A percentile compares a stretch with the other conserved stretches of the same genome.
These are phyloP conservation scores for Pangasius krempfi DNA, from an alignment of 2,797 vertebrate genomes.

Conservation along the genomic window DNA sequence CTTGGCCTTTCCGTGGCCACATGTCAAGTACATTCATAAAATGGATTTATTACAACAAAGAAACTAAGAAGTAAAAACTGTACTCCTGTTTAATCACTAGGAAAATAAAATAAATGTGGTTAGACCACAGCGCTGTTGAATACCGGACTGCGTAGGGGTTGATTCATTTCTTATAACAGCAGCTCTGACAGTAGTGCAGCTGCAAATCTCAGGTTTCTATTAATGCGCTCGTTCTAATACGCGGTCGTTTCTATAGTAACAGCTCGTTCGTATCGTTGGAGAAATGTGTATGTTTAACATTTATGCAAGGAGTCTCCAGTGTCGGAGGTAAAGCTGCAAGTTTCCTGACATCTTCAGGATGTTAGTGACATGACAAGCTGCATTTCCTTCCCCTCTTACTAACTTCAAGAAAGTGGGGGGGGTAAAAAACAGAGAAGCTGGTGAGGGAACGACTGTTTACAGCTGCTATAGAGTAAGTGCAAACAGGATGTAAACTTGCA, in stretches of 20 bases:
- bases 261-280: background rate
- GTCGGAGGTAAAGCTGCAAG: background rate
- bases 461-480: no score
- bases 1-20: background rate
- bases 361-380: background rate
- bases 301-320: background rate
- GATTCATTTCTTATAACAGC: background rate
- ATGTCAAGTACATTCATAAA: background rate
- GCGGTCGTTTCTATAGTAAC: background rate
- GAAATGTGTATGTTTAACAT: background rate
- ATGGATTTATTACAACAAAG: background rate
- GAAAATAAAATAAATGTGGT: background rate
- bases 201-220: background rate
- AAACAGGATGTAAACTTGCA: no score
- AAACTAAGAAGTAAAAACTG: background rate
- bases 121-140: background rate
- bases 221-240: no score
- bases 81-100: background rate
- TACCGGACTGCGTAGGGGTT: background rate
- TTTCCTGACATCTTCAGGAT: background rate
- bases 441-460: no score
- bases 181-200: background rate
- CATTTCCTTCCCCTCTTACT: no score
- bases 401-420: background rate
- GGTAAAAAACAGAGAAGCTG: background rate